These are phyloP conservation scores for Polymixis flavicincta DNA, from an alignment of 2,888 invertebrate species.

Conservation along the genomic window DNA sequence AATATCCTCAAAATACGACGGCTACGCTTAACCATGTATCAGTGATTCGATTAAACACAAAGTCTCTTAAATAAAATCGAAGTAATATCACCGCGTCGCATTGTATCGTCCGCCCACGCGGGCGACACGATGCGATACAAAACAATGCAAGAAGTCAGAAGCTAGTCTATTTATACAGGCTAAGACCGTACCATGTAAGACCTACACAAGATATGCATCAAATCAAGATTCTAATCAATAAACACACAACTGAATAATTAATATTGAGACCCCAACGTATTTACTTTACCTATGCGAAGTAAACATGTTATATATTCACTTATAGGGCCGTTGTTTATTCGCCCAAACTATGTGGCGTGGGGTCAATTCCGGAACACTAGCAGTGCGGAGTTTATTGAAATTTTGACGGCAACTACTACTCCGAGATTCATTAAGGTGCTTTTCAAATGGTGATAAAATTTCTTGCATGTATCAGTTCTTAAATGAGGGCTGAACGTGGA, in stretches of 20 bases:
- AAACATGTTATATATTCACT: conserved; percentile 68
- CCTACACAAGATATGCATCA: conserved; percentile 42
- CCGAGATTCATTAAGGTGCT: background rate
- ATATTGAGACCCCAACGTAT: conserved; percentile 48
- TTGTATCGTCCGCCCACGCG: too few relatives aligned
- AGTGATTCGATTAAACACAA: background rate
- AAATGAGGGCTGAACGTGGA: too few relatives aligned
- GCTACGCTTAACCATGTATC: background rate
- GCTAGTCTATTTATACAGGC: conserved; percentile 12
- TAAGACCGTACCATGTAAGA: background rate
- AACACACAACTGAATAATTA: conserved; percentile 58
- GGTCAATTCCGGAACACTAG: background rate
- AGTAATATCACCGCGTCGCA: background rate
- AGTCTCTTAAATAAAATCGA: background rate
- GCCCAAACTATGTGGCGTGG: background rate
- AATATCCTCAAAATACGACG: background rate
- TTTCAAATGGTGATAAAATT: background rate
- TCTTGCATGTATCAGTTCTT: too few relatives aligned
- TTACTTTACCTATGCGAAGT: conserved; percentile 53
- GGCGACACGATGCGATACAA: background rate
- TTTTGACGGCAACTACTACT: background rate
- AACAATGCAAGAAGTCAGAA: background rate
- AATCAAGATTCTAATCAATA: conserved; percentile 51
- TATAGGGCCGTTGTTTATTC: conserved; percentile 55
- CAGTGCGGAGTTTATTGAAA: background rate